Evolutionary conservation across 2,797 vertebrate species (phyloP), one percentile per base, ranked within the genome.

Genomic region (Zenarchopterus dispar): DNA sequence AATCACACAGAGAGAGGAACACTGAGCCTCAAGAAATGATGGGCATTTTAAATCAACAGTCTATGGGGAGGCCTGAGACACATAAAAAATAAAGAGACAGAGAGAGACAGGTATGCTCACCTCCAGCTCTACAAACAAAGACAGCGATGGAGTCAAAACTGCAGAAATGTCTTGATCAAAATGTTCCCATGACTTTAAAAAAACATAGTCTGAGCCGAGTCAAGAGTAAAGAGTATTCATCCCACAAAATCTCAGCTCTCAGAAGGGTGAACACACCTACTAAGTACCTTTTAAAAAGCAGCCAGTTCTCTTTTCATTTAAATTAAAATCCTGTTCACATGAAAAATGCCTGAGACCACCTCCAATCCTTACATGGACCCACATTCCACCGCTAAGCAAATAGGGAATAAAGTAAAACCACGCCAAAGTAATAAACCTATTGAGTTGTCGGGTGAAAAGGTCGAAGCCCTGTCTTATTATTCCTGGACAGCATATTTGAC

Each of bases 401-500:
- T 56, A 62, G 57, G 50, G 71, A 70, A 57, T 75, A 54, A 73
- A 47, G 44, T 79, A 81, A 79, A 67, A 65, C 13, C 58, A 22
- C 3, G 8, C 60, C 23, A 53, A 50, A 33, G 43, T 70, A 48
- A 73, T 28, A 63, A 70, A 72, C 52, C 24, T 15, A 39, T 13
- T 39, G 36, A 36, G 9, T 36, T 36, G 73, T 73, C 62, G 75
- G 76, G 33, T 36, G 70, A 80, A 78, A 74, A 67, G 50, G 73
- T 73, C 60, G 55, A 67, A 59, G 50, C 56, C 64, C 67, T 50
- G 59, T 21, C 80, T 83, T 78, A 68, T 87, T 67, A 87, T 82
- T 84, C 73, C 77, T 84, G 57, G 74, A 77, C 39, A 70, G 81
- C 59, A 71, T 77, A 84, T 87, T 87, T 87, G 73, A 87, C 82